Evolutionary conservation across 2,113 vertebrate genomes (phyloP), one percentile per base, ranked within the genome.

Genomic region (Marmota flaviventris): DNA sequence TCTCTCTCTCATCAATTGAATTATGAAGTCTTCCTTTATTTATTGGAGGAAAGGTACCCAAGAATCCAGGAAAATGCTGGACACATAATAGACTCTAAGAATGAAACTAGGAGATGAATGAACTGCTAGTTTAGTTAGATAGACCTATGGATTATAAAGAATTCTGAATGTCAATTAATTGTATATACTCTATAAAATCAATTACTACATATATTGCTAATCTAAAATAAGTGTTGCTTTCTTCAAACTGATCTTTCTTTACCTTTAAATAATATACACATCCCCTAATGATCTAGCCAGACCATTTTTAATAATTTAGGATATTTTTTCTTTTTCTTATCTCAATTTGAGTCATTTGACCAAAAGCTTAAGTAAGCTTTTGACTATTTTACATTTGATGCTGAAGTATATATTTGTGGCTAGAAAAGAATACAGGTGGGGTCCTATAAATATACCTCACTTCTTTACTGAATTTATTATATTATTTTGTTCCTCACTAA

Each of bases 61-160:
- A 39, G 13, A 85, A 51, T 53, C 42, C 51, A 65, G 81, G 58
- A 91, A 72, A 81, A 67, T 81, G 22, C 18, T 42, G 34, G 51
- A 32, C 37, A 45, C 12, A 12, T 8, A 18, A 13, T 12, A 85
- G 45, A 37, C 73, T 65, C 0, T 56, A 24, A 77, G 61, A 72
- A 81, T 29, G 18, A 91, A 94, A 86, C 13, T 79, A 18, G 58
- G 90, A 96, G 58, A n/a, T 51, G 20, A 85, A 56, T 79, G 16
- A 85, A 42, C 81, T 58, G 11, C n/a, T 75, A 45, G 25, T 81
- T 67, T 82, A 84, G 53, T 39, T 17, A 72, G 56, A 87, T 17
- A 70, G 56, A 87, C 18, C 25, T 69, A 1, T 72, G 18, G 16
- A n/a, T 53, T 79, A 51, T 51, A 75, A 85, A 9, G 53, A 75